A percentile compares a stretch with the other conserved stretches of the same genome.
Conservation (phyloP, 2,113 vertebrate genomes). For the Phoenicopterus ruber region DNA sequence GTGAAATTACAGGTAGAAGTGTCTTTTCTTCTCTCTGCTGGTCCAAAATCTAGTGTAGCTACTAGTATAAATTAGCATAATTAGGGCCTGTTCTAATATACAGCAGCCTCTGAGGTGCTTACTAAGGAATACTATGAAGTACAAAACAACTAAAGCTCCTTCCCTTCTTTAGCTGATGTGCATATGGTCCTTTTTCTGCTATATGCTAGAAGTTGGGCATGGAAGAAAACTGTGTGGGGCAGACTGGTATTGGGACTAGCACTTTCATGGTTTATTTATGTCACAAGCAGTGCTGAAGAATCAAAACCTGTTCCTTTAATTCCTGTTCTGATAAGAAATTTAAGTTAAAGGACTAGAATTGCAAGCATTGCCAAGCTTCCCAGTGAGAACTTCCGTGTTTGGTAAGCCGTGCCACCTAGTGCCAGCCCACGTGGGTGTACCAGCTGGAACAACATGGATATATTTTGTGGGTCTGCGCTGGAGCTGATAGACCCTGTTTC, state of each 20-base stretch:
- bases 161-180: background rate
- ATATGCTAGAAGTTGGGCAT: background rate
- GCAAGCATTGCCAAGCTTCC: background rate
- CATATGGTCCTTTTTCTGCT: background rate
- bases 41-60: background rate
- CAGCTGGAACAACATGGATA: background rate
- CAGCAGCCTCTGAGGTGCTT: background rate
- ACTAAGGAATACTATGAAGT: background rate
- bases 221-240: background rate
- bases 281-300: background rate
- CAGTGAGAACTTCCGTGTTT: background rate
- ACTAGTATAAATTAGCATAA: background rate
- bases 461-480: background rate
- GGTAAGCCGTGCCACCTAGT: slow-evolving; percentile 3
- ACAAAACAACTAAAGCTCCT: background rate
- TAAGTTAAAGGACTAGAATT: background rate
- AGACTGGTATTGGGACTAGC: background rate
- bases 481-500: background rate
- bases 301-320: background rate
- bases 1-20: background rate
- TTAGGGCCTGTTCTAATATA: background rate
- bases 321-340: background rate
- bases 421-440: background rate
- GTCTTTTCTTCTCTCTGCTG: background rate
- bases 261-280: background rate